Percentiles rank a stretch among this genome's conserved stretches.
phyloP scores from a whole-genome alignment of 1,140 invertebrate species.

The Drosophila santomea region DNA sequence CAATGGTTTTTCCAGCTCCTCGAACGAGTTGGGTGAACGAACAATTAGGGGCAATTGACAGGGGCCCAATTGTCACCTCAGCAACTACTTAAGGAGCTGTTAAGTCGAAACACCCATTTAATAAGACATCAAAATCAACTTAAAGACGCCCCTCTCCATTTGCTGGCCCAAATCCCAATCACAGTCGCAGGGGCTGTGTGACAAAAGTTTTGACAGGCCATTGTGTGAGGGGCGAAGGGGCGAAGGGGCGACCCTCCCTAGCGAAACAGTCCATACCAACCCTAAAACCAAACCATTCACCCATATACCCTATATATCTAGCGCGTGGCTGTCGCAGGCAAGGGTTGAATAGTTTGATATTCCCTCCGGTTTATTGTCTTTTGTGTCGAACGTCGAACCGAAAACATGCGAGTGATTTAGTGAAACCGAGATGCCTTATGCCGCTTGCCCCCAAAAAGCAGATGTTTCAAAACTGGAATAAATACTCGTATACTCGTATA shows the following conservation, averaged over 20 bases:
- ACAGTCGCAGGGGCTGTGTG: constrained; percentile 32
- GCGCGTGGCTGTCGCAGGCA: constrained; percentile 74
- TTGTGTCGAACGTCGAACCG: constrained; percentile 23
- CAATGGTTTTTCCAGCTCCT: background rate
- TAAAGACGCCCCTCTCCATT: constrained; percentile 23
- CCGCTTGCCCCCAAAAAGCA: constrained; percentile 45
- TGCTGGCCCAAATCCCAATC: constrained; percentile 49
- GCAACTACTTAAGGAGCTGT: constrained; percentile 76
- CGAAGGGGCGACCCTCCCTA: constrained; percentile 15
- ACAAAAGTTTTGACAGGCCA: constrained; percentile 76
- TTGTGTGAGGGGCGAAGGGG: constrained; percentile 37
- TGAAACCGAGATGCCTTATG: constrained; percentile 69
- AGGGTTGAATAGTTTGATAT: constrained; percentile 60
- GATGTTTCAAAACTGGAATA: constrained; percentile 61
- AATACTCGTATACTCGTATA: background rate
- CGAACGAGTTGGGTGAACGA: background rate
- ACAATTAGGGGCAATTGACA: constrained; percentile 24
- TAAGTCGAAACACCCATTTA: constrained; percentile 72
- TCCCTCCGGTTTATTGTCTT: constrained; percentile 54
- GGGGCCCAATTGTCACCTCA: constrained; percentile 58
- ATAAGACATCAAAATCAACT: constrained; percentile 79
- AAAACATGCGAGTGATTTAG: constrained; percentile 64
- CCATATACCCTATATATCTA: constrained; percentile 17
- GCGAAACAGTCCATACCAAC: constrained; percentile 6
- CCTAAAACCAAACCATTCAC: constrained; percentile 2